Conservation (phyloP, 2,888 invertebrate species). For the Ligdia adustata region DNA sequence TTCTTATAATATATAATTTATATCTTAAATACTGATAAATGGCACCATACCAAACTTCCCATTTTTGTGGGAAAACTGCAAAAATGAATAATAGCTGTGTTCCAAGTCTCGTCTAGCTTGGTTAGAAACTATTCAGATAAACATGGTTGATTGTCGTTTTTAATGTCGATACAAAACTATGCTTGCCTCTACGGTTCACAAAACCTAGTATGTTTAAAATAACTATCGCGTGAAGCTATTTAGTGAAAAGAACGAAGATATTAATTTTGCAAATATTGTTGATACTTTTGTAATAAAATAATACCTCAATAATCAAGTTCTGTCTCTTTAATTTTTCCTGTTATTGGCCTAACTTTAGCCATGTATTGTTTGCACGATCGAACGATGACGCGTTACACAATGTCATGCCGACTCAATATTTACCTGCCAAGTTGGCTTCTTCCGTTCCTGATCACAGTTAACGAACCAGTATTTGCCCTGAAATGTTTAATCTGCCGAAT, state of each 20-base stretch:
- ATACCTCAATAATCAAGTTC: no score
- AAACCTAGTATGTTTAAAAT: conserved; percentile 9
- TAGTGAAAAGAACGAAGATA: neutral
- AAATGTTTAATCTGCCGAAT: conserved; percentile 44
- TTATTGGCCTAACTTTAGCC: conserved; percentile 6
- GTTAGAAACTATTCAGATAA: no score
- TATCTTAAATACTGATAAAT: no score
- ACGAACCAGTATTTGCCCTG: conserved; percentile 36
- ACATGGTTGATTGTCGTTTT: no score
- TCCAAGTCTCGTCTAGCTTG: no score
- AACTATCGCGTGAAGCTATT: conserved; percentile 6
- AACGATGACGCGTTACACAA: conserved; percentile 8
- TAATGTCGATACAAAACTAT: no score
- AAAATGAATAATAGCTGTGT: no score
- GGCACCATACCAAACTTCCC: no score
- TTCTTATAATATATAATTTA: no score
- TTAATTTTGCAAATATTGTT: neutral
- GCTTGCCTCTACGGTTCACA: no score
- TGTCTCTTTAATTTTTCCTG: conserved; percentile 1
- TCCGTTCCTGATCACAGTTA: conserved; percentile 29
- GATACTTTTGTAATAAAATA: conserved; percentile 1
- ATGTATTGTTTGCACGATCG: conserved; percentile 3
- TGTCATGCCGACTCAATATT: conserved; percentile 12
- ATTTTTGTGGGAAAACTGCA: no score
- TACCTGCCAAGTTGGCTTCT: conserved; percentile 25